Evolutionary conservation across 2,888 invertebrate species (phyloP).

Genomic region (Caradrina clavipalpis): DNA sequence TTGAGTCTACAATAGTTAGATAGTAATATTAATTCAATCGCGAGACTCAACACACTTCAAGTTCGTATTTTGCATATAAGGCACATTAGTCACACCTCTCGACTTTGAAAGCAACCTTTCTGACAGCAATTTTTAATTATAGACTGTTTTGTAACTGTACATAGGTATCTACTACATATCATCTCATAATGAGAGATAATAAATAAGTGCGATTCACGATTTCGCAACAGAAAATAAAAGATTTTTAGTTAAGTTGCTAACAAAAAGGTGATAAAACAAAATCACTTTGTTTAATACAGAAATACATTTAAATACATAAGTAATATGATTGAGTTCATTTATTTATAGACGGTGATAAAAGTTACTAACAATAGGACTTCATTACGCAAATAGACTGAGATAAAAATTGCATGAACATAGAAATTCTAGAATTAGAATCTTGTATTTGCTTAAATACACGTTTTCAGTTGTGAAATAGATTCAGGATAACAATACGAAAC

Average conservation of each 20-base stretch:
- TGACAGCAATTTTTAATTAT: constrained; percentile 54
- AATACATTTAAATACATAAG: neutral
- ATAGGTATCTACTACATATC: neutral
- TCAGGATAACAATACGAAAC: neutral
- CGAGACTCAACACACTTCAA: constrained; percentile 32
- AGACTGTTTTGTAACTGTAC: constrained; percentile 55
- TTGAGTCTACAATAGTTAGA: constrained; percentile 19
- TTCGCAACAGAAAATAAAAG: constrained; percentile 15
- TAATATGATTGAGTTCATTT: constrained; percentile 10
- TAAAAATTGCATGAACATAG: constrained; percentile 15
- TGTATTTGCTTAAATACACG: constrained; percentile 13
- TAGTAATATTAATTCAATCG: constrained; percentile 25
- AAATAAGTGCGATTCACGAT: constrained; percentile 8
- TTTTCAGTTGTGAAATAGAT: neutral
- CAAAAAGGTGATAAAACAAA: constrained; percentile 1
- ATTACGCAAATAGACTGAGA: constrained; percentile 33
- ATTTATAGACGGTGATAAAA: constrained; percentile 31
- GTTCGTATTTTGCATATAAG: constrained; percentile 60
- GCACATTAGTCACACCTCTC: constrained; percentile 65
- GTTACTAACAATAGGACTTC: constrained; percentile 22
- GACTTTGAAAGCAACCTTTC: constrained; percentile 59
- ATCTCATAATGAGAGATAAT: neutral
- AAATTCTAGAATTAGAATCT: constrained; percentile 18
- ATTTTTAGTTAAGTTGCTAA: too few relatives aligned
- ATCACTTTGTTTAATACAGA: neutral